These are phyloP conservation scores for Rhinichthys osculus DNA, from an alignment of 2,797 vertebrate genomes.

Conservation along the genomic window DNA sequence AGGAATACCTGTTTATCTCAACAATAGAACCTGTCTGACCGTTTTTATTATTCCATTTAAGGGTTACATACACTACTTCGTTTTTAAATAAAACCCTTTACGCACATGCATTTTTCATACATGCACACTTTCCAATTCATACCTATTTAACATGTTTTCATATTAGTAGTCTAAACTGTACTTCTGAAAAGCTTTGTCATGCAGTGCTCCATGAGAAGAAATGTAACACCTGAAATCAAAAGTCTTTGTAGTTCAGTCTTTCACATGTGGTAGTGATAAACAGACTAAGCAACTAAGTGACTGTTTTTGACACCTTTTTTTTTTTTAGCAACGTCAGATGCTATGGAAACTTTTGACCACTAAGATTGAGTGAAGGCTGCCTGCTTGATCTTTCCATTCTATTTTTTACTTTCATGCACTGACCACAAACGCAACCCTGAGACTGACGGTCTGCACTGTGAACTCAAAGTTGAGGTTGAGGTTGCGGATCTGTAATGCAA, in stretches of 20 bases:
- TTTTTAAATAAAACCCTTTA: background rate
- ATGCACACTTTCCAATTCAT: background rate
- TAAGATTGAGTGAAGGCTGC: background rate
- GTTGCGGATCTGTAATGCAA: background rate
- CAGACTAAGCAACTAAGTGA: background rate
- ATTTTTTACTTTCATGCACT: background rate
- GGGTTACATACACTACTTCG: background rate
- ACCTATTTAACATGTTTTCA: background rate
- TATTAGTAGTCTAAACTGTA: background rate
- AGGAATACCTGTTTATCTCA: background rate
- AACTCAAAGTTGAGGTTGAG: background rate
- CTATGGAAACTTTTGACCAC: constrained; percentile 35
- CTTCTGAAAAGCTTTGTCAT: background rate
- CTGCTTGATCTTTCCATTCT: constrained; percentile 26
- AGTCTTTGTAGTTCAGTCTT: background rate
- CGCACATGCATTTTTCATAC: no score
- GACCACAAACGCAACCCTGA: background rate
- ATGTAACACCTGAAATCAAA: constrained; percentile 6
- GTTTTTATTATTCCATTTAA: background rate
- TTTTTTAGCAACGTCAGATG: constrained; percentile 3
- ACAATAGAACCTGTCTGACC: background rate
- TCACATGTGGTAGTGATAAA: background rate
- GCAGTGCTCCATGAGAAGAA: background rate
- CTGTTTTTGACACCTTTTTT: background rate
- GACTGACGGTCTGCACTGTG: background rate